Evolutionary conservation across 2,797 vertebrate species (phyloP), one percentile per base, ranked within the genome.

Genomic region (Sebastolobus alascanus): DNA sequence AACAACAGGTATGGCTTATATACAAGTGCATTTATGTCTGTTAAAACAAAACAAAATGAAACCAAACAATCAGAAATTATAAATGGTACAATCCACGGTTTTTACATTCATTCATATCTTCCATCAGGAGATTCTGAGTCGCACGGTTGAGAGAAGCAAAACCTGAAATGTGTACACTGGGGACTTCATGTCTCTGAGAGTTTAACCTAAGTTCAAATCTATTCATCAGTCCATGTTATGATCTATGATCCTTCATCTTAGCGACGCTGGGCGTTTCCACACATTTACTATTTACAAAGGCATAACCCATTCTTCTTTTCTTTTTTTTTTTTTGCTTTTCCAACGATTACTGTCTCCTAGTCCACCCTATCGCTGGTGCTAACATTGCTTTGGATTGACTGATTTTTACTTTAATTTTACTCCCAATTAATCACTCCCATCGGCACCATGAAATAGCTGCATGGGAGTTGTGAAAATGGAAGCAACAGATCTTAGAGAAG

Each of bases 1-100:
- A 94, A 93, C 94, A 94, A 95, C 93, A 94, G 81, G 87, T 96
- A 95, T 94, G 94, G 95, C 94, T 95, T 95, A 96, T 96, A 56
- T 96, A 96, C 95, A 96, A 94, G 91, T 95, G 94, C 92, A 93
- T 94, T 43, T 87, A 95, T 90, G 89, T 84, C 84, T 90, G 93
- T 94, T 95, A 93, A 93, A 94, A 93, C 80, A 87, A 93, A 90
- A 90, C 68, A 85, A 89, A 87, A 90, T 83, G 73, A 89, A 94
- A 90, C 83, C 87, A 87, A 88, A 93, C 83, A 91, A 79, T 77
- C 70, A 46, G 63, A 91, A 93, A 93, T 91, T 86, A 91, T 76
- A 88, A 93, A 88, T 91, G 83, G 77, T 94, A 93, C 92, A 94
- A 92, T 93, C 85, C 73, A 87, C 89, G 68, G 11, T 92, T 93